phyloP scores from a whole-genome alignment of 2,113 vertebrate genomes.

The Ptilorrhoa leucosticta region DNA sequence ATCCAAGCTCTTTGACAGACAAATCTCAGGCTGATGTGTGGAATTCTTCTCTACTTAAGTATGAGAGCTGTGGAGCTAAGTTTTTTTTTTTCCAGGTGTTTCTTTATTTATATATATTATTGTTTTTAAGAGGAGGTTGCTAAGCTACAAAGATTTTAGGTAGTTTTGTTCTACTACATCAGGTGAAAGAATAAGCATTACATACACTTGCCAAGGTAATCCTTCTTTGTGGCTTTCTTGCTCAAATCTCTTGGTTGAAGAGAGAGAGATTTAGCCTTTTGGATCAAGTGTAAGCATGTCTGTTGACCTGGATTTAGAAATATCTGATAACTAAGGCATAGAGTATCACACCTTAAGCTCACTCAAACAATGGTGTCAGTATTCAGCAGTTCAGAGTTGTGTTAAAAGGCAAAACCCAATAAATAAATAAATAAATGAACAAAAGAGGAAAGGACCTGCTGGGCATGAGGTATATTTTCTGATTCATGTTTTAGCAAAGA shows the following conservation, averaged over 20 bases:
- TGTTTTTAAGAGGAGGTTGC: not conserved
- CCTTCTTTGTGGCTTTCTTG: not conserved
- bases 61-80: not conserved
- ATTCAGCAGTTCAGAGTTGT: not conserved
- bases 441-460: not conserved
- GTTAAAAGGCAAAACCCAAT: not conserved
- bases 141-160: not conserved
- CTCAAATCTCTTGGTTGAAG: not conserved
- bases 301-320: not conserved
- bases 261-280: not conserved
- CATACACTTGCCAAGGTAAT: not conserved
- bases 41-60: not conserved
- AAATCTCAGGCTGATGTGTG: not conserved
- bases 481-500: not conserved
- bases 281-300: not conserved
- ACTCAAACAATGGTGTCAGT: not conserved
- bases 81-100: not conserved
- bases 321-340: not conserved
- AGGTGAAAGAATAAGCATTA: not conserved
- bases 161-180: not conserved
- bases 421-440: not conserved
- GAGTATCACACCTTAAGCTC: not conserved
- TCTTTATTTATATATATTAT: not conserved
- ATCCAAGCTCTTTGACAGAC: not conserved
- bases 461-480: not conserved